phyloP scores from a whole-genome alignment of 2,888 invertebrate species.

The Crematogaster levior region DNA sequence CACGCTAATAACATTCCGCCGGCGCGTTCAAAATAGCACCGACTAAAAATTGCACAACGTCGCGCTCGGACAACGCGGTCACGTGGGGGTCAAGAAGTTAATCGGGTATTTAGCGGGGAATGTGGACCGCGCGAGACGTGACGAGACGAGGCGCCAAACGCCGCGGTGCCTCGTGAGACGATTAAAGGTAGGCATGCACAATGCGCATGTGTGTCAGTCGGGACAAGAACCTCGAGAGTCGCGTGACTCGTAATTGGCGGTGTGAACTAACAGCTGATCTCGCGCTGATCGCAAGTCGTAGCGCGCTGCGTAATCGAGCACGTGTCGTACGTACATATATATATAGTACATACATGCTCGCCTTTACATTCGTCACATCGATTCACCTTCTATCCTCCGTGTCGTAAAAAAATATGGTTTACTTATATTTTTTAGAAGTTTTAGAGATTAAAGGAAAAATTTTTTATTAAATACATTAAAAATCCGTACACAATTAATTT shows the following conservation, averaged over 20 bases:
- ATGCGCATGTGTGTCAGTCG: conserved; percentile 59
- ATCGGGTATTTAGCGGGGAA: conserved; percentile 50
- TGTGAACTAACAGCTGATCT: conserved; percentile 73
- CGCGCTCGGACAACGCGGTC: conserved; percentile 41
- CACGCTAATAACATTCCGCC: conserved; percentile 32
- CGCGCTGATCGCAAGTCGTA: conserved; percentile 54
- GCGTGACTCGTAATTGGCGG: conserved; percentile 69
- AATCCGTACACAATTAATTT: not conserved
- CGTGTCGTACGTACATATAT: conserved; percentile 7
- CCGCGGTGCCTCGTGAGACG: conserved; percentile 32
- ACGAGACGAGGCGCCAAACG: conserved; percentile 37
- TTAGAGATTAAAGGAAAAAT: too few species aligned
- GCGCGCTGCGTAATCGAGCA: conserved; percentile 43
- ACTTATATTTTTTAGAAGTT: too few species aligned
- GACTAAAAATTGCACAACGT: conserved; percentile 38
- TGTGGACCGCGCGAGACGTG: conserved; percentile 28
- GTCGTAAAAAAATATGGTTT: too few species aligned
- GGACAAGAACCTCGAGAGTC: conserved; percentile 66
- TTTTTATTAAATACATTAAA: not conserved
- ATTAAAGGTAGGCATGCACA: conserved; percentile 56
- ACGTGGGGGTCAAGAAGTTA: conserved; percentile 48
- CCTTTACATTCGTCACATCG: conserved; percentile 11
- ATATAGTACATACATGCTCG: not conserved
- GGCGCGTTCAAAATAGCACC: conserved; percentile 29
- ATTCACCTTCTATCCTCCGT: too few species aligned